A percentile compares a stretch with the other conserved stretches of the same genome.
These are phyloP conservation scores for Drosophila burlai DNA, from an alignment of 1,140 invertebrate genomes.

Conservation along the genomic window DNA sequence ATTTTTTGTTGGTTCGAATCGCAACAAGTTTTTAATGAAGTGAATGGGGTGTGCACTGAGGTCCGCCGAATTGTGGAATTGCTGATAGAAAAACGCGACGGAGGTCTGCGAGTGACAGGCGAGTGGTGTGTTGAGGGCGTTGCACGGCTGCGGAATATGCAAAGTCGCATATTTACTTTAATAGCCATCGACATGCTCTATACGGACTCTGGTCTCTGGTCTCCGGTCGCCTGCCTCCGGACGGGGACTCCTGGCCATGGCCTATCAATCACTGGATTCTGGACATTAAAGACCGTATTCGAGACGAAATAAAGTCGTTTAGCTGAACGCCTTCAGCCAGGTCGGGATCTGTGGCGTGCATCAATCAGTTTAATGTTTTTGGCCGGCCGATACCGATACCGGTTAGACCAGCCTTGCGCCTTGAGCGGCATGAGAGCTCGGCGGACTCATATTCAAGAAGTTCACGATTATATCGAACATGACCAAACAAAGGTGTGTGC, in stretches of 20 bases:
- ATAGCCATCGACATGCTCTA: slow-evolving; percentile 46
- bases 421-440: slow-evolving; percentile 17
- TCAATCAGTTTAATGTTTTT: slow-evolving; percentile 44
- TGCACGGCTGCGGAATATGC: slow-evolving; percentile 43
- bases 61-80: slow-evolving; percentile 11
- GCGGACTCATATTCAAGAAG: slow-evolving; percentile 8
- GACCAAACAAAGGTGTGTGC: slow-evolving; percentile 41
- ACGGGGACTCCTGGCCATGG: slow-evolving; percentile 18
- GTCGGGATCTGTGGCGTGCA: slow-evolving; percentile 26
- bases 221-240: background rate
- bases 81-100: slow-evolving; percentile 21
- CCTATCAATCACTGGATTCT: slow-evolving; percentile 54
- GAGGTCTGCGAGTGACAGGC: slow-evolving; percentile 62
- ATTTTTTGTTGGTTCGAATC: slow-evolving; percentile 29
- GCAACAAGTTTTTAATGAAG: slow-evolving; percentile 80
- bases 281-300: slow-evolving; percentile 41
- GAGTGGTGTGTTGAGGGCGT: slow-evolving; percentile 36
- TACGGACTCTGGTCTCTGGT: background rate
- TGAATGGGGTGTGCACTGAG: slow-evolving; percentile 28
- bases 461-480: slow-evolving; percentile 23
- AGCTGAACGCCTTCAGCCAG: slow-evolving; percentile 33
- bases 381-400: slow-evolving; percentile 34
- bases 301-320: slow-evolving; percentile 49
- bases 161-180: slow-evolving; percentile 53
- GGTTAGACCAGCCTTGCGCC: slow-evolving; percentile 53